These are phyloP conservation scores for Meda fulgida DNA, from an alignment of 2,797 vertebrate species.

Conservation along the genomic window DNA sequence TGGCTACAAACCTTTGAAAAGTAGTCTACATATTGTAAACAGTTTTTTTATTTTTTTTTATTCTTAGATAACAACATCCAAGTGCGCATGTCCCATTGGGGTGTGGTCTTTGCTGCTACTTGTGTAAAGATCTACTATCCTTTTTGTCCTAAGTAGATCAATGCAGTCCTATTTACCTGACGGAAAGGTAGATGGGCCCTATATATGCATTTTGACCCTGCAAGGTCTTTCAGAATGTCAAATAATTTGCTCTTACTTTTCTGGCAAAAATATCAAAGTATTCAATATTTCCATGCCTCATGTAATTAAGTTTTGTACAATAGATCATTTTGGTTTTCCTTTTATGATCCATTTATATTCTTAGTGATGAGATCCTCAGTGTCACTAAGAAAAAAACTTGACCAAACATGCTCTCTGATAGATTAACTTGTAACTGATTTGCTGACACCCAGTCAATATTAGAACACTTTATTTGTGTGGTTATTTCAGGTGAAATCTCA, in stretches of 20 bases:
- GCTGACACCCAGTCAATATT: slow-evolving; percentile 16
- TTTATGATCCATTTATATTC: slow-evolving; percentile 5
- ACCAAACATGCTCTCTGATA: slow-evolving; percentile 37
- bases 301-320: not conserved
- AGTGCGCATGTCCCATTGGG: slow-evolving; percentile 47
- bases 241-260: not conserved
- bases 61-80: not conserved
- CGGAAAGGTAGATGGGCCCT: slow-evolving; percentile 55
- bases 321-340: not conserved
- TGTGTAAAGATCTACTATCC: slow-evolving; percentile 45
- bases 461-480: slow-evolving; percentile 13
- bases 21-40: slow-evolving; percentile 49
- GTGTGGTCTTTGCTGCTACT: slow-evolving; percentile 54
- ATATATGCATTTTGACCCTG: not conserved
- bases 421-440: slow-evolving; percentile 38
- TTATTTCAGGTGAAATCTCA: slow-evolving; percentile 47
- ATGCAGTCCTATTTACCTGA: slow-evolving; percentile 56
- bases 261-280: not conserved
- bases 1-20: not conserved
- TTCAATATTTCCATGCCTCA: not conserved
- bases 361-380: not conserved
- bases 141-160: slow-evolving; percentile 48
- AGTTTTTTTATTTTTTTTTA: slow-evolving; percentile 50
- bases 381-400: slow-evolving; percentile 32
- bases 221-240: not conserved